These are phyloP conservation scores for Athalia rosae DNA, from an alignment of 2,888 invertebrate genomes.

Conservation along the genomic window DNA sequence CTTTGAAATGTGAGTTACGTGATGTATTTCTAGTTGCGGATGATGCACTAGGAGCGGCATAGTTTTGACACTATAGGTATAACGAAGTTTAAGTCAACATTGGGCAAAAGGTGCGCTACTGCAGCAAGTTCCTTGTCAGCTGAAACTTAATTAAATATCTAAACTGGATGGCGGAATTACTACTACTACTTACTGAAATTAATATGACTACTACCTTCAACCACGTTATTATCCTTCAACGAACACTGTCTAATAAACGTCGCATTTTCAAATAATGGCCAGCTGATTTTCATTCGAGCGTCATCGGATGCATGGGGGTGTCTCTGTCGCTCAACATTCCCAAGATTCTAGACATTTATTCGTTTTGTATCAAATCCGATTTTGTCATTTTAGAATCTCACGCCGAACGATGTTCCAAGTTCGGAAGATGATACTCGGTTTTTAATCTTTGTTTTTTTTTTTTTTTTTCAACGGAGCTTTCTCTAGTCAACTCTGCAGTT, in stretches of 20 bases:
- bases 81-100: neutral
- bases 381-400: too few relatives aligned
- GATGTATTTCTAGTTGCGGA: neutral
- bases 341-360: neutral
- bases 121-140: conserved; percentile 67
- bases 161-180: conserved; percentile 72
- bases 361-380: neutral
- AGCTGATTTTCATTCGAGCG: conserved; percentile 31
- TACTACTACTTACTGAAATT: conserved; percentile 73
- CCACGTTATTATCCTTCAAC: conserved; percentile 60
- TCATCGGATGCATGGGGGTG: neutral
- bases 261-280: conserved; percentile 51
- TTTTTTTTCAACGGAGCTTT: too few relatives aligned
- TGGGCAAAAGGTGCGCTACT: neutral
- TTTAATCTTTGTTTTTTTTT: too few relatives aligned
- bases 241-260: conserved; percentile 74
- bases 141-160: conserved; percentile 74
- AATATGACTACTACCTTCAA: conserved; percentile 70
- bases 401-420: too few relatives aligned
- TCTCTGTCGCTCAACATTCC: neutral
- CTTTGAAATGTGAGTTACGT: too few relatives aligned
- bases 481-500: neutral
- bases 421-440: too few relatives aligned
- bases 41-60: neutral
- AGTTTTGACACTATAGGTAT: neutral